A percentile compares a stretch with the other conserved stretches of the same genome.
phyloP scores from a whole-genome alignment of 1,140 invertebrate genomes.

The Gryon sp. region DNA sequence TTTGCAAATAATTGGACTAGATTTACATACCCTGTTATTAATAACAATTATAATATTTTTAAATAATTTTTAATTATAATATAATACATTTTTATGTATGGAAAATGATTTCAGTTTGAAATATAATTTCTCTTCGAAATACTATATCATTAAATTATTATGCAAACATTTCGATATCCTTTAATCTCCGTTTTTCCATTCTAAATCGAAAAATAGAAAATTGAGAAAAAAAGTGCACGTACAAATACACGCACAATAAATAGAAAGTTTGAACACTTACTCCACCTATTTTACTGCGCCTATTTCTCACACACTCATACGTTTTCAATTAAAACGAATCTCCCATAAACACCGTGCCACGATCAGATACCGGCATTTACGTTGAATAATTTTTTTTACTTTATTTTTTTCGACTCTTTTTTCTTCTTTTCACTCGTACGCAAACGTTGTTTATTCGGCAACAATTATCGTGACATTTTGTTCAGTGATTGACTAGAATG shows the following conservation, averaged over 20 bases:
- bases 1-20: no score
- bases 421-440: background rate
- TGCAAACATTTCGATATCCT: background rate
- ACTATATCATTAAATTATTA: no score
- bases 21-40: no score
- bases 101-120: no score
- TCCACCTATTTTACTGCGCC: background rate
- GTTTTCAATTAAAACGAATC: constrained; percentile 26
- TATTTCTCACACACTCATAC: constrained; percentile 8
- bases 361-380: constrained; percentile 1
- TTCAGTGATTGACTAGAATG: constrained; percentile 11
- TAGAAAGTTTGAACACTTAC: constrained; percentile 10
- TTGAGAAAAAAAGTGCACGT: background rate
- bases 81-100: no score
- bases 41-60: no score
- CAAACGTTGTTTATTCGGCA: constrained; percentile 5
- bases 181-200: background rate
- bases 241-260: constrained; percentile 3
- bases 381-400: background rate
- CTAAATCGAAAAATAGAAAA: background rate
- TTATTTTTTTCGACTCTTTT: background rate
- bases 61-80: no score
- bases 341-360: constrained; percentile 3
- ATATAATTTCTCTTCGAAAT: no score
- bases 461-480: constrained; percentile 30